Base-by-base conservation (phyloP, 2,888 invertebrate genomes). In the Lithosia quadra region DNA sequence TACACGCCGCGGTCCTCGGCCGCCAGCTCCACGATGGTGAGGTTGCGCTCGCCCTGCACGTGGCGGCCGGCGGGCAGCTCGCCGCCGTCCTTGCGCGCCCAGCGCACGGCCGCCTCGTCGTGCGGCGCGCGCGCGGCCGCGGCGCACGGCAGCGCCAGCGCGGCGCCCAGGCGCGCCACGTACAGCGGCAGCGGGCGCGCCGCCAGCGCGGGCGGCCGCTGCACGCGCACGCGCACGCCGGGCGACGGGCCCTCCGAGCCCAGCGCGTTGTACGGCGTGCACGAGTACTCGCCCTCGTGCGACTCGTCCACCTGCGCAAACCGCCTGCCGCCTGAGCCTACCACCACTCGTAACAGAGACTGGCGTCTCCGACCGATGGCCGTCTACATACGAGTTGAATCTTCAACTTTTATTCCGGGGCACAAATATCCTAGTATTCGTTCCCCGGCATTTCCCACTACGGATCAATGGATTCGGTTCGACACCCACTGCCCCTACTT, bases 191-290 rank as follows among this genome's bases (percentile, higher is more conserved):
- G 97, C 24, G 99, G 99, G 22, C 97, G 97, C 65, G 97, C 93
- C 15, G 96, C 96, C 90, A 99, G 98, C 81, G 97, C 96, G 28
- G 99, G 99, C 53, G 99, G 98, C 76, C 97, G 96, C 95, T 97
- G 97, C 76, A 98, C 98, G 84, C 97, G 96, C 85, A 98, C 98
- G 84, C 97, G 97, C 91, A 99, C 98, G 63, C 97, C 96, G 43
- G 97, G 96, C 66, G 98, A 98, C 33, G 98, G 96, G 11, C 98
- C 98, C 80, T 97, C 97, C 36, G 98, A 97, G 64, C 99, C 99
- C 85, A 98, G 96, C 77, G 97, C 96, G 91, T 99, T 99, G 93
- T 97, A 98, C 60, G 99, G 99, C 33, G 98, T 98, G 92, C 99
- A 99, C 72, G 98, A 97, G 92, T 99, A 99, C 84, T 96, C 96